Percentiles rank a stretch among this genome's conserved stretches.
These are phyloP conservation scores for Periophthalmus magnuspinnatus DNA, from an alignment of 2,797 vertebrate species.

Conservation along the genomic window DNA sequence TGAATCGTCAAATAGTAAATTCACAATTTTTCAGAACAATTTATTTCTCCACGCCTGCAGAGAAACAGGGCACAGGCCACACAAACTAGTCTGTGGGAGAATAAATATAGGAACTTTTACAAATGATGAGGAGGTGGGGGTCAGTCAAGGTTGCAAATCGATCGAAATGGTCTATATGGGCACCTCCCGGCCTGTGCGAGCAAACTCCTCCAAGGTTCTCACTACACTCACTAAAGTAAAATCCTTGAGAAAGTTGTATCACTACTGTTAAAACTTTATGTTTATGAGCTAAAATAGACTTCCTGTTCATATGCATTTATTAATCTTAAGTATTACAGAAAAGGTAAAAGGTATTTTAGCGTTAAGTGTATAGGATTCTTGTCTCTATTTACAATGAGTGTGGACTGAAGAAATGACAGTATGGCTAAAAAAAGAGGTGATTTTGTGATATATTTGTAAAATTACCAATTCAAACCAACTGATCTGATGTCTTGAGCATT, in stretches of 20 bases:
- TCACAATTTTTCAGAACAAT: slow-evolving; percentile 40
- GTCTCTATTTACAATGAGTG: no score
- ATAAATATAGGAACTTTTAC: slow-evolving; percentile 34
- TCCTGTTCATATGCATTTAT: not conserved
- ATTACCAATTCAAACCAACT: not conserved
- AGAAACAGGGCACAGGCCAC: slow-evolving; percentile 18
- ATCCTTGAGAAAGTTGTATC: not conserved
- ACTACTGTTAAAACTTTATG: not conserved
- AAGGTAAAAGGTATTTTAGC: not conserved
- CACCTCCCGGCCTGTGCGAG: slow-evolving; percentile 13
- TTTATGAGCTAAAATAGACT: not conserved
- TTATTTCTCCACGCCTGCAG: slow-evolving; percentile 39
- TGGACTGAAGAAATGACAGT: no score
- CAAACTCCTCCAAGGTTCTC: not conserved
- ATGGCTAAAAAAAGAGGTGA: no score
- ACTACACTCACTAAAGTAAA: not conserved
- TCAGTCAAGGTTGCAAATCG: slow-evolving; percentile 37
- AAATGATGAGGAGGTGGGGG: slow-evolving; percentile 47
- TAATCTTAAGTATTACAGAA: not conserved
- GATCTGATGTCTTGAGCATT: not conserved
- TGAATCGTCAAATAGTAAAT: slow-evolving; percentile 40
- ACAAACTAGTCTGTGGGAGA: slow-evolving; percentile 38
- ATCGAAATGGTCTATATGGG: slow-evolving; percentile 22
- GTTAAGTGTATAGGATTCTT: no score
- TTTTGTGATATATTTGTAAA: no score